A percentile compares a stretch with the other conserved stretches of the same genome.
phyloP scores from a whole-genome alignment of 2,797 vertebrate genomes.

The Micromesistius poutassou region DNA sequence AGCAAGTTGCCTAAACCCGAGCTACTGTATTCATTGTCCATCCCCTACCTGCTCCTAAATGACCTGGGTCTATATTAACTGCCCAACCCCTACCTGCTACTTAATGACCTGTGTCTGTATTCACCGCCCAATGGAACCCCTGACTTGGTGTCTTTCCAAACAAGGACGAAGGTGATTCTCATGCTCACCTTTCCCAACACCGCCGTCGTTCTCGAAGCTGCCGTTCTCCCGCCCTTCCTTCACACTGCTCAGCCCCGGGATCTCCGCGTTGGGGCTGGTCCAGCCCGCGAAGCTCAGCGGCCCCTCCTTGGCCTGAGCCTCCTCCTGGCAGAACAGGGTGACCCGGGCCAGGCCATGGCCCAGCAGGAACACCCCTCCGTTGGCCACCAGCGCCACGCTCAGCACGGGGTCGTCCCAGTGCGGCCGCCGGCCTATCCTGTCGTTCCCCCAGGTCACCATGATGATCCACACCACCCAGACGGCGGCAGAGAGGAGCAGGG shows the following conservation, averaged over 20 bases:
- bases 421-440: neutral
- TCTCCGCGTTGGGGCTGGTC: constrained; percentile 53
- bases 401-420: constrained; percentile 86
- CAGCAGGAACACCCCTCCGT: constrained; percentile 85
- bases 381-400: constrained; percentile 79
- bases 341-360: constrained; percentile 79
- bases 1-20: too few relatives aligned
- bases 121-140: too few relatives aligned
- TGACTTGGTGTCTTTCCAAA: neutral
- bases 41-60: too few relatives aligned
- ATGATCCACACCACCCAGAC: constrained; percentile 88
- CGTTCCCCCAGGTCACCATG: constrained; percentile 72
- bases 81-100: too few relatives aligned
- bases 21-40: too few relatives aligned
- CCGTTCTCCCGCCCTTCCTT: constrained; percentile 78
- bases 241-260: constrained; percentile 34
- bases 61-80: too few relatives aligned
- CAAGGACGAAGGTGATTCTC: neutral
- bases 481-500: constrained; percentile 73
- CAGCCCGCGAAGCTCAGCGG: constrained; percentile 66
- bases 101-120: too few relatives aligned
- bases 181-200: constrained; percentile 56
- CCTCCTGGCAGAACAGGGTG: constrained; percentile 70
- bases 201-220: constrained; percentile 71
- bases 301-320: constrained; percentile 45